Base-by-base conservation (phyloP, 2,113 vertebrate genomes). In the Poeciliopsis prolifica region DNA sequence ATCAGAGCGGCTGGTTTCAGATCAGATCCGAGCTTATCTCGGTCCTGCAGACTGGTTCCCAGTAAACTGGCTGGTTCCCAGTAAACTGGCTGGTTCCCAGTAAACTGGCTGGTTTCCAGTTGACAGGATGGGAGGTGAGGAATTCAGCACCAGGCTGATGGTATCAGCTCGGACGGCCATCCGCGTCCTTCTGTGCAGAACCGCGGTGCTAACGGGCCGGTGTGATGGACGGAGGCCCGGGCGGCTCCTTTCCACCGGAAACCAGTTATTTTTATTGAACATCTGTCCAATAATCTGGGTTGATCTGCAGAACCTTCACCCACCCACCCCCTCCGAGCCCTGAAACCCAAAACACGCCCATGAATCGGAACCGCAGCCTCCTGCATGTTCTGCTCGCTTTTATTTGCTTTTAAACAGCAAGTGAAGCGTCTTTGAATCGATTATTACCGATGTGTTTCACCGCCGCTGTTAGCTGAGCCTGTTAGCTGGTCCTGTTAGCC, bases 401-500 rank as follows among this genome's bases (percentile, higher is more conserved):
- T 58, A 3, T 29, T 17, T 24, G 19, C 30, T 9, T 29, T 44
- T 2, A 30, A n/a, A 22, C 1, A 8, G 10, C 5, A 2, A 22
- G 51, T 26, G 7, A 44, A 28, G 4, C 42, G 44, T 12, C 19
- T 48, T 11, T 22, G 30, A 54, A 24, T 7, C 17, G 28, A 31
- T 2, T 3, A 15, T 51, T 54, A 2, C 17, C 4, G 28, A 42
- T 42, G 26, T 66, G 26, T n/a, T 66, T 66, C n/a, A 26, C 13
- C 6, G 35, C 17, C 1, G 35, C n/a, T 42, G 35, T 66, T 86
- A 78, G 66, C 44, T 42, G 64, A 1, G 7, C 31, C 14, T 12
- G 5, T 79, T 85, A 86, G 33, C 68, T 28, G 6, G 6, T 54
- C 19, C 51, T 62, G 80, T 79, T 85, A 86, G 33, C 68, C 0